Evolutionary conservation across 2,888 invertebrate species (phyloP), one percentile per base, ranked within the genome.

Genomic region (Lasiommata megera): DNA sequence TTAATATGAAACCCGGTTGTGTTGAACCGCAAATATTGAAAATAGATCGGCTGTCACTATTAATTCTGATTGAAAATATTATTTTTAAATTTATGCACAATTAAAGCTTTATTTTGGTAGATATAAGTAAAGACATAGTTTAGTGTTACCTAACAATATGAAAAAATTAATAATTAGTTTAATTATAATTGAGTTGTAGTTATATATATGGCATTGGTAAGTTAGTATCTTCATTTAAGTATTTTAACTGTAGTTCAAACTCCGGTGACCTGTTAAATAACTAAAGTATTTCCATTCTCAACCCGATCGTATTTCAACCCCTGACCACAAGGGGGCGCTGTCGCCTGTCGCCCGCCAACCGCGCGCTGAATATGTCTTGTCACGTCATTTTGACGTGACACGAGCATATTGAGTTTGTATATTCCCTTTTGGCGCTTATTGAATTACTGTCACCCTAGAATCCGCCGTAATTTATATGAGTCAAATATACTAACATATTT

Each of bases 321-420:
- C 36, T 66, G 65, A 64, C 67, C 67, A 60, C 65, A 64, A 63
- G 65, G 47, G 65, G 61, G 60, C 63, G 61, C 59, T 57, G 50
- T 64, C 59, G 48, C 60, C 50, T 58, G 50, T 64, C 59, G 48
- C 60, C 50, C 57, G 54, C 57, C 56, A 46, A 56, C 56, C 50
- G 44, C 43, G 46, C 46, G 38, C 50, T 62, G 64, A 66, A 67
- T 60, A 65, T 67, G 62, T 63, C 54, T 61, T n/a, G n/a, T n/a
- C n/a, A n/a, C n/a, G 64, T 61, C 65, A 59, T 67, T 60, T 67
- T 73, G 78, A 73, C 73, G 64, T 65, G 72, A 70, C 73, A 70
- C 67, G 69, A 66, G 66, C 68, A 73, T 79, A 80, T 80, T 79
- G 77, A 73, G 79, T 77, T 75, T 74, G 67, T 71, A 71, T 67